phyloP scores from a whole-genome alignment of 2,113 vertebrate species.

The Cercocebus atys region DNA sequence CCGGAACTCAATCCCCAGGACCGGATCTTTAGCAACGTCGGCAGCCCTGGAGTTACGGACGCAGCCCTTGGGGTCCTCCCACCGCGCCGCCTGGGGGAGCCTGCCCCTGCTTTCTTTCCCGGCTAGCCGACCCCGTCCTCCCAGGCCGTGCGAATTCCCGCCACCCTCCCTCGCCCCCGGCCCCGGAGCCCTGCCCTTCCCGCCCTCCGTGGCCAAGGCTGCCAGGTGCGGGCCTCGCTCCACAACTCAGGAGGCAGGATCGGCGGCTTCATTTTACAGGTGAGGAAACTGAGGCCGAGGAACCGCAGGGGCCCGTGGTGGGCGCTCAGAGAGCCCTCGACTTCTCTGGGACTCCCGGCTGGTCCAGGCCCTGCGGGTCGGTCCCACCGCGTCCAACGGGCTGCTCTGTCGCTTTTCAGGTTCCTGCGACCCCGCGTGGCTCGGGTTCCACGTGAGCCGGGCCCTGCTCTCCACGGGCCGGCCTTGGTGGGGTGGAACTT shows the following conservation, averaged over 20 bases:
- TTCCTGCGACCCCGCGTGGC: background rate
- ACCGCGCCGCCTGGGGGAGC: background rate
- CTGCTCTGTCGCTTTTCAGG: background rate
- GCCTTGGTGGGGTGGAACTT: background rate
- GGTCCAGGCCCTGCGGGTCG: fast-evolving
- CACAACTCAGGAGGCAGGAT: fast-evolving
- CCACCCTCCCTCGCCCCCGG: too few species aligned
- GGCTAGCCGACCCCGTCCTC: fast-evolving
- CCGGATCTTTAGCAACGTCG: background rate
- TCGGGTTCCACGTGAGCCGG: background rate
- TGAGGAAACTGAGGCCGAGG: background rate
- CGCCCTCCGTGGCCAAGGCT: background rate
- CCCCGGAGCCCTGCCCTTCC: background rate
- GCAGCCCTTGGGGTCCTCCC: fast-evolving
- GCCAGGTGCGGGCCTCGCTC: background rate
- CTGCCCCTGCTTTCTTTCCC: background rate
- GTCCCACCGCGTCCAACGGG: fast-evolving
- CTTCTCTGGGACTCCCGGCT: fast-evolving
- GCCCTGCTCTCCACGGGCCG: background rate
- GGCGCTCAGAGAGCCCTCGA: fast-evolving
- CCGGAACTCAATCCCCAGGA: too few species aligned
- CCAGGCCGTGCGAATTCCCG: background rate
- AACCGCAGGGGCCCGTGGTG: background rate
- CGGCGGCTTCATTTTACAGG: background rate
- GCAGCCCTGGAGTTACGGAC: background rate